Base-by-base conservation (phyloP, 1,140 invertebrate species). In the Drosophila watanabei region DNA sequence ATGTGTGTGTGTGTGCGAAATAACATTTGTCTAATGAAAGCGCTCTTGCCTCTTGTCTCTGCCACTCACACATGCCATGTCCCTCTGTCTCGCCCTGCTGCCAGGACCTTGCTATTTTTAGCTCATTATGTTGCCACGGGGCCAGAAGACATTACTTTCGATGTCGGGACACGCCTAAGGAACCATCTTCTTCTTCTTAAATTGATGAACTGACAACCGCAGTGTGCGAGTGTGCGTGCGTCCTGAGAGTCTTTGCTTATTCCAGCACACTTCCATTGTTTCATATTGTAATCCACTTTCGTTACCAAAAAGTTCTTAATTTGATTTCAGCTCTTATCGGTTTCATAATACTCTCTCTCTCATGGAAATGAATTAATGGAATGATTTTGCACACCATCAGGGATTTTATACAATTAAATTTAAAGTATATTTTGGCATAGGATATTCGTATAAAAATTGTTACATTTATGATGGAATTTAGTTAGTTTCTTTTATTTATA, bases 11-110 rank as follows among this genome's bases (percentile, higher is more conserved):
- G 61, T 75, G 64, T 56, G 78, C 75, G 64, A 79, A 89, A 90
- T 82, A 85, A 72, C 81, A 90, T 89, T 89, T 89, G 81, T 85
- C 73, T 89, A 84, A 85, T 81, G 75, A 89, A 84, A 60, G 49
- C 43, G 32, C 37, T 54, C 75, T 63, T 59, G 48, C 62, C 51
- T 64, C 37, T 41, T 57, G 45, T 68, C 51, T 58, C 43, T 68
- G 51, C 43, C 32, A 45, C 11, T 20, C 45, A 58, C 43, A 24
- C 43, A 18, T 30, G n/a, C 14, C 51, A 13, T 28, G 28, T 20
- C 10, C 11, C 8, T 16, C 60, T 37, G 72, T n/a, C 73, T 56
- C 39, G 37, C 49, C 14, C 30, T 30, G 54, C 37, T 33, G 62
- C 43, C 46, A 62, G 75, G 20, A 16, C 54, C 41, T 65, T 68